Conservation (phyloP, 1,140 invertebrate species). For the Ylistrum balloti region DNA sequence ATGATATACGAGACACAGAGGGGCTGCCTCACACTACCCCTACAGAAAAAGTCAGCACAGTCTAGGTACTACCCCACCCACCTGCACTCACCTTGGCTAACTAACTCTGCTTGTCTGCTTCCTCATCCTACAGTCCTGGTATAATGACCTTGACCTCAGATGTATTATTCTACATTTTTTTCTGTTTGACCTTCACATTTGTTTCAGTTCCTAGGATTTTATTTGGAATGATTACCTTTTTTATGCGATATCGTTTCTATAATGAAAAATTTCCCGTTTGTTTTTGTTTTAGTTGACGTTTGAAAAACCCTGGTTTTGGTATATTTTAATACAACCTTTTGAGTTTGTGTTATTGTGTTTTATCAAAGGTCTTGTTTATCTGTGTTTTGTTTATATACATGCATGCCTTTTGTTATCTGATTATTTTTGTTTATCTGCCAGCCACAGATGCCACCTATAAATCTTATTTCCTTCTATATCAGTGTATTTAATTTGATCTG, state of each 20-base stretch:
- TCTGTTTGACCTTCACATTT: neutral
- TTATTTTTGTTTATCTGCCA: slow-evolving; percentile 26
- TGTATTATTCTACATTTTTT: neutral
- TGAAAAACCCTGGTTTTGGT: neutral
- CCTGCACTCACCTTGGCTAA: neutral
- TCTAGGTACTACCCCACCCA: slow-evolving; percentile 58
- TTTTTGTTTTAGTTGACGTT: slow-evolving; percentile 18
- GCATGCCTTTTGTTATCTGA: neutral
- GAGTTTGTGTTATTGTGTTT: neutral
- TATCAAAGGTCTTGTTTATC: no score
- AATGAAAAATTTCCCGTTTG: neutral
- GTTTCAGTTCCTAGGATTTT: slow-evolving; percentile 2
- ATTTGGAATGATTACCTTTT: neutral
- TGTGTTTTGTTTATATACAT: slow-evolving; percentile 1
- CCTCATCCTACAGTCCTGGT: neutral
- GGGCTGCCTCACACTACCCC: slow-evolving; percentile 68
- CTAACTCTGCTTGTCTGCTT: slow-evolving; percentile 4
- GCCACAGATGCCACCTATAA: neutral
- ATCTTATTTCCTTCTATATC: neutral
- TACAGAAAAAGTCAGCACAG: slow-evolving; percentile 65
- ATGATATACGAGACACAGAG: slow-evolving; percentile 58
- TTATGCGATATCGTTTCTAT: neutral
- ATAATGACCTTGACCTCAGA: neutral
- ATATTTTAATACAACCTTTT: neutral
- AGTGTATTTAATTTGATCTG: neutral